Evolutionary conservation across 2,113 vertebrate genomes (phyloP), one percentile per base, ranked within the genome.

Genomic region (Paedocypris sp.): DNA sequence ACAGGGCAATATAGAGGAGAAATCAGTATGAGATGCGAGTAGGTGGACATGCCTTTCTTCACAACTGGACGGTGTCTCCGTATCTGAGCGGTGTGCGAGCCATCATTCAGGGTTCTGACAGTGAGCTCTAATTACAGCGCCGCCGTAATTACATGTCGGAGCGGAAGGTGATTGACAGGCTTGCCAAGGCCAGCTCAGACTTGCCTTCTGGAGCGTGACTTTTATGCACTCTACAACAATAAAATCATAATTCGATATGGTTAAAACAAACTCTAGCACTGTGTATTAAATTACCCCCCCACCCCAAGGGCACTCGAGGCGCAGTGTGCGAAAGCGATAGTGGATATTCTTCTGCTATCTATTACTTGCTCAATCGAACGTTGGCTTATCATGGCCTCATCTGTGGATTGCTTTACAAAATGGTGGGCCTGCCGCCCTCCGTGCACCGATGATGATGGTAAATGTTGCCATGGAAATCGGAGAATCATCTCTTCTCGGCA

Each of bases 111-210:
- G 23, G 42, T 26, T 2, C 58, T 72, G 70, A 68, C 62, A 62
- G 62, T 56, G 66, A 68, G 59, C 50, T 61, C 61, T 72, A 72
- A 68, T 67, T 65, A 66, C 33, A 6, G 18, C 50, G 38, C 5
- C 41, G 47, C 57, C 65, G 70, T 72, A 72, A 72, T 72, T 72
- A 68, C 61, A 64, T 68, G 66, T 72, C 70, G 68, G 57, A 46
- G 62, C 66, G 52, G 51, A 31, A 47, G 66, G 46, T 72, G 70
- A 72, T 68, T 68, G 70, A 68, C 70, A 72, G 66, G 33, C 50
- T 62, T 49, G 61, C 64, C 28, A 60, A 70, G 63, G 59, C 60
- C 56, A 58, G 56, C 53, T 38, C 43, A 41, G 43, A 46, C 70
- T 50, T 50, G 57, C 58, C 45, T 52, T 10, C 62, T 72, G 56